Evolutionary conservation across 30 jellyfish, hydroid and myxozoan species (phyloP).

Genomic region (Turritopsis rubra): DNA sequence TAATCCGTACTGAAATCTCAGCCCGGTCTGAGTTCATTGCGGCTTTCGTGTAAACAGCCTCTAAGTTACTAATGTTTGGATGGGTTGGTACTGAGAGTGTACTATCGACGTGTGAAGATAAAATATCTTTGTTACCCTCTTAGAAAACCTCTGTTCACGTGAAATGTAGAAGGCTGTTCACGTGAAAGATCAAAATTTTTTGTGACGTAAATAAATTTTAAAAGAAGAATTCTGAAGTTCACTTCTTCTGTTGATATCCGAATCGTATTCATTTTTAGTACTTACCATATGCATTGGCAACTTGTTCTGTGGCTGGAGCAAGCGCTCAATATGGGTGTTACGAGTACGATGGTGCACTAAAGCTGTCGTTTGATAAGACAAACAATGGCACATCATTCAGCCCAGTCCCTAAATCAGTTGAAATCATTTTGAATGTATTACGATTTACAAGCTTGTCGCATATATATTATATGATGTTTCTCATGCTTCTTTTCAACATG

Average conservation of each 20-base stretch:
- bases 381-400: constrained; percentile 3
- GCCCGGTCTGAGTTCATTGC: too few species aligned
- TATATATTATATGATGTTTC: constrained; percentile 26
- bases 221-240: neutral
- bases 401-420: constrained; percentile 30
- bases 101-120: too few species aligned
- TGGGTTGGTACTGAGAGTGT: too few species aligned
- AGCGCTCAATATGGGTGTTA: constrained; percentile 45
- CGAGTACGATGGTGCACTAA: constrained; percentile 40
- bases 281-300: constrained; percentile 18
- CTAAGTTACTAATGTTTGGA: too few species aligned
- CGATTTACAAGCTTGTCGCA: constrained; percentile 38
- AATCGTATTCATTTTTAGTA: constrained; percentile 16
- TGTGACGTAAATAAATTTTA: too few species aligned
- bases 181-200: too few species aligned
- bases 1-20: too few species aligned
- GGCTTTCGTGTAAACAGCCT: too few species aligned
- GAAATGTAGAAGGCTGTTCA: too few species aligned
- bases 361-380: constrained; percentile 1
- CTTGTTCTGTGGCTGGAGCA: constrained; percentile 34
- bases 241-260: neutral
- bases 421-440: constrained; percentile 8
- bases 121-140: too few species aligned
- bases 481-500: constrained; percentile 7
- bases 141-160: too few species aligned